Evolutionary conservation across 2,797 vertebrate genomes (phyloP), one percentile per base, ranked within the genome.

Genomic region (Urophycis tenuis): DNA sequence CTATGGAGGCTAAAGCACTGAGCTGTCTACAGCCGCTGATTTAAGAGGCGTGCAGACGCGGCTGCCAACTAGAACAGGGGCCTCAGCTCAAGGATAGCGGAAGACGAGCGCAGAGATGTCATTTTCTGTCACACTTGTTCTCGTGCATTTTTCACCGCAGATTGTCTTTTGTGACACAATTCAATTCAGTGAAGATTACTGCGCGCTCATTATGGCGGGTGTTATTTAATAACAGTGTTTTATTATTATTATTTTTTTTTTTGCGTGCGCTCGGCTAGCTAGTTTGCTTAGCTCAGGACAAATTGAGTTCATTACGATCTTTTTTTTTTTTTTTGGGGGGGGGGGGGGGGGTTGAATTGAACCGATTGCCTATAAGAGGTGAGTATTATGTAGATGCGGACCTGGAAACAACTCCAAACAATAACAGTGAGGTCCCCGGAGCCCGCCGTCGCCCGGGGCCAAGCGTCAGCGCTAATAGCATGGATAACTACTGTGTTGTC

Each of bases 101-200:
- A 74, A 77, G 83, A 73, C 81, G 78, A 75, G 86, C 80, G 82
- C 71, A 81, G 78, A 76, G 85, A 80, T 81, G 82, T 19, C 82
- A 82, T 87, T 88, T 74, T 87, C 67, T 83, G 86, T 89, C 87
- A 86, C 87, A 88, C 84, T 89, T 90, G 89, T 89, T 90, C 90
- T 89, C 85, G 86, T 88, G 87, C 84, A 67, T 88, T 88, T 83
- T 82, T 87, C 84, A 77, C 79, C 80, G 85, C 86, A 90, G 84
- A 90, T 89, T 87, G 87, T 91, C 84, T 89, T 83, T 83, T 74
- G 72, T 88, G 88, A 90, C 88, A 80, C 84, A 86, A 87, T 89
- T 86, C 91, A 93, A 93, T 93, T 91, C 90, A 93, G 92, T 92
- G 90, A 92, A 88, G 85, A 86, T 85, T 88, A 78, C 78, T 87